These are phyloP conservation scores for zebrafish (Danio rerio) DNA, from an alignment of 2,113 vertebrate genomes.

Conservation along the genomic window GRCz12tu NC_133186.1:30885001-30885500, in stretches of 20 bases:
- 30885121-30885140: slow-evolving; percentile 42
- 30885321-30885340: slow-evolving; percentile 29
- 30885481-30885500: slow-evolving; percentile 32
- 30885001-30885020: slow-evolving; percentile 52
- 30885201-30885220: neutral
- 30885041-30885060: slow-evolving; percentile 19
- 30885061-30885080: slow-evolving; percentile 27
- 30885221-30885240: neutral
- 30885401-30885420: slow-evolving; percentile 33
- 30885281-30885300: slow-evolving; percentile 27
- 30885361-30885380: slow-evolving; percentile 13
- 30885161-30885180: slow-evolving; percentile 13
- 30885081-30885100: slow-evolving; percentile 46
- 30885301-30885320: slow-evolving; percentile 2
- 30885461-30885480: slow-evolving; percentile 43
- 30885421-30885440: slow-evolving; percentile 52
- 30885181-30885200: neutral
- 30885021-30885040: slow-evolving; percentile 53
- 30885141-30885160: slow-evolving; percentile 34
- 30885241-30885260: slow-evolving; percentile 1
- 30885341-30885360: slow-evolving; percentile 2
- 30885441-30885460: slow-evolving; percentile 57
- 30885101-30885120: slow-evolving; percentile 32
- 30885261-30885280: slow-evolving; percentile 1
- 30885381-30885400: slow-evolving; percentile 12